Percentiles rank a stretch among this genome's conserved stretches.
Evolutionary conservation across 2,797 vertebrate species (phyloP).

Genomic region (Hemibagrus guttatus): DNA sequence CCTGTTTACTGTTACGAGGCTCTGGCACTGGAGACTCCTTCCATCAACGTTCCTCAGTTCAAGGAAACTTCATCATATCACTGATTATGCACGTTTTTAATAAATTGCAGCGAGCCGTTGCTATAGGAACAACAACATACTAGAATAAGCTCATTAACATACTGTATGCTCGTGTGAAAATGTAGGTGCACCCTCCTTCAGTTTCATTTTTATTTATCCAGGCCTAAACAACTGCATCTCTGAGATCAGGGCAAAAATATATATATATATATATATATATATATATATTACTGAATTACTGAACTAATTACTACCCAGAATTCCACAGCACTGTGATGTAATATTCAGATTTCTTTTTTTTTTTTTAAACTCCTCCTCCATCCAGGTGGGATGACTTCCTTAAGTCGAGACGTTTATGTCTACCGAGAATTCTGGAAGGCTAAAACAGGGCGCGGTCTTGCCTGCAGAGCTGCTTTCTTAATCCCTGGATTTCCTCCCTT

Average conservation of each 20-base stretch:
- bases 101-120: background rate
- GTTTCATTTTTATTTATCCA: background rate
- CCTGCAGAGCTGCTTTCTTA: background rate
- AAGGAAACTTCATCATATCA: background rate
- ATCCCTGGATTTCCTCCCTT: background rate
- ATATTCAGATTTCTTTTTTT: background rate
- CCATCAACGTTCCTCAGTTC: background rate
- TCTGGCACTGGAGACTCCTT: background rate
- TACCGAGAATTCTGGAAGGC: background rate
- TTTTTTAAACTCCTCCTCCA: background rate
- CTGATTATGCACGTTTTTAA: background rate
- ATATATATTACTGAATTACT: no score
- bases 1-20: background rate
- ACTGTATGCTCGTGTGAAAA: background rate
- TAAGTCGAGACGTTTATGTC: background rate
- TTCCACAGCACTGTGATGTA: background rate
- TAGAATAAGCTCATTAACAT: background rate
- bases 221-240: background rate
- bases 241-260: no score
- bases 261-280: no score
- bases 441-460: background rate
- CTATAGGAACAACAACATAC: background rate
- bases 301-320: background rate
- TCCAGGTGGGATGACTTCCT: background rate
- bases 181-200: background rate